Evolutionary conservation across 2,113 vertebrate genomes (phyloP).

Genomic region (Maylandia zebra): DNA sequence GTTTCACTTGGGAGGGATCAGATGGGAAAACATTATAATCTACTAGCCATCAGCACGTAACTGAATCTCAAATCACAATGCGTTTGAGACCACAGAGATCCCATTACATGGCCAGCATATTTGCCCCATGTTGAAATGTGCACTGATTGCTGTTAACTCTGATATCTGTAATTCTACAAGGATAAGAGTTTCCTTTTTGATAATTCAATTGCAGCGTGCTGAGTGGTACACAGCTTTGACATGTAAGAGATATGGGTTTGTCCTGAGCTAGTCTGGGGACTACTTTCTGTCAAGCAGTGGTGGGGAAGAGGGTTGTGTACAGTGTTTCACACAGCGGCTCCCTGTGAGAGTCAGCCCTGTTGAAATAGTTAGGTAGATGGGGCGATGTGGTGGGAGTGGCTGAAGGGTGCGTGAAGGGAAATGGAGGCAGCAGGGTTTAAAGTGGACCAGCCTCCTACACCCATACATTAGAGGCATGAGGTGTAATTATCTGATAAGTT

Average conservation of each 20-base stretch:
- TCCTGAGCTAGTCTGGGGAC: background rate
- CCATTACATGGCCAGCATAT: conserved; percentile 24
- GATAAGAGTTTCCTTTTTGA: conserved; percentile 38
- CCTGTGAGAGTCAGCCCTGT: background rate
- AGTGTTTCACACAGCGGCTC: background rate
- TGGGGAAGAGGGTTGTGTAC: background rate
- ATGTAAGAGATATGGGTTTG: background rate
- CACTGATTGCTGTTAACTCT: conserved; percentile 9
- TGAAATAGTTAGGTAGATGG: background rate
- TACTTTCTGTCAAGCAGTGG: background rate
- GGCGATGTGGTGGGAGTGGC: background rate
- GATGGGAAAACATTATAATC: conserved; percentile 34
- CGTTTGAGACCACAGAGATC: conserved; percentile 19
- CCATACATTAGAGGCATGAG: conserved; percentile 8
- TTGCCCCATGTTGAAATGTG: background rate
- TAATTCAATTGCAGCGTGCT: conserved; percentile 22
- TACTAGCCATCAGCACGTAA: conserved; percentile 42
- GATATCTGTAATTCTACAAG: conserved; percentile 17
- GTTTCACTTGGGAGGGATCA: conserved; percentile 32
- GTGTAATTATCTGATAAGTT: background rate
- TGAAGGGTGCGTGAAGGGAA: background rate
- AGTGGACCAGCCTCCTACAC: conserved; percentile 10
- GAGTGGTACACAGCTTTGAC: conserved; percentile 29
- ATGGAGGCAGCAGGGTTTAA: background rate
- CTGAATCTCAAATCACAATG: conserved; percentile 35